Conservation (phyloP, 2,888 invertebrate species). For the Andrena flavipes region DNA sequence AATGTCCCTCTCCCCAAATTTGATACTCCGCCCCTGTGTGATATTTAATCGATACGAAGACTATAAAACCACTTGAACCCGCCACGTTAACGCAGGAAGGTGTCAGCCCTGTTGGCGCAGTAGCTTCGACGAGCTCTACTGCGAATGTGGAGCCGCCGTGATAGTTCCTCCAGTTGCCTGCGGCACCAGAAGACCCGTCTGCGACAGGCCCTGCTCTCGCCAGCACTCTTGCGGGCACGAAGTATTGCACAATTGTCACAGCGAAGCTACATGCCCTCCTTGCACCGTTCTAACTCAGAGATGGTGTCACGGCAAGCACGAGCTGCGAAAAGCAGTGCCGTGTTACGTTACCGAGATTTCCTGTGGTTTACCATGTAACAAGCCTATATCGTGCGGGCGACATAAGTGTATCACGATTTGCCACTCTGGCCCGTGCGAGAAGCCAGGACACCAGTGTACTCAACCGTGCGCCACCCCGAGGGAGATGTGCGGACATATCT, state of each 20-base stretch:
- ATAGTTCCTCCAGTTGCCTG: constrained; percentile 96
- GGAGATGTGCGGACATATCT: constrained; percentile 93
- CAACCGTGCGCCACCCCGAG: constrained; percentile 92
- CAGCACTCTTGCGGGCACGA: constrained; percentile 92
- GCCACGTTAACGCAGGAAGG: constrained; percentile 70
- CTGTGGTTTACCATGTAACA: constrained; percentile 95
- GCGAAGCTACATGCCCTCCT: constrained; percentile 90
- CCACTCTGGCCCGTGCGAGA: constrained; percentile 91
- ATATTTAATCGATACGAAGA: background rate
- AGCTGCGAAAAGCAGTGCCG: constrained; percentile 94
- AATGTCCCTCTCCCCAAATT: no score
- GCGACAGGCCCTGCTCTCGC: constrained; percentile 91
- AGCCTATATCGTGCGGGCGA: constrained; percentile 91
- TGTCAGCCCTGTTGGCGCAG: constrained; percentile 81
- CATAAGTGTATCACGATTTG: constrained; percentile 94
- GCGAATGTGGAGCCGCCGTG: constrained; percentile 95
- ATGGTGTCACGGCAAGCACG: constrained; percentile 93
- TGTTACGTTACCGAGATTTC: constrained; percentile 95
- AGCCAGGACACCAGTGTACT: constrained; percentile 89
- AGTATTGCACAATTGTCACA: constrained; percentile 94
- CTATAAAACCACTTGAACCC: constrained; percentile 3
- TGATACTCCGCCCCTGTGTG: no score
- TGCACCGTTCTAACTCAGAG: constrained; percentile 94
- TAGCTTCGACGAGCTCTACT: constrained; percentile 94
- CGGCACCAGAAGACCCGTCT: constrained; percentile 94